phyloP scores from a whole-genome alignment of 2,113 vertebrate genomes.

The Pitta sordida region DNA sequence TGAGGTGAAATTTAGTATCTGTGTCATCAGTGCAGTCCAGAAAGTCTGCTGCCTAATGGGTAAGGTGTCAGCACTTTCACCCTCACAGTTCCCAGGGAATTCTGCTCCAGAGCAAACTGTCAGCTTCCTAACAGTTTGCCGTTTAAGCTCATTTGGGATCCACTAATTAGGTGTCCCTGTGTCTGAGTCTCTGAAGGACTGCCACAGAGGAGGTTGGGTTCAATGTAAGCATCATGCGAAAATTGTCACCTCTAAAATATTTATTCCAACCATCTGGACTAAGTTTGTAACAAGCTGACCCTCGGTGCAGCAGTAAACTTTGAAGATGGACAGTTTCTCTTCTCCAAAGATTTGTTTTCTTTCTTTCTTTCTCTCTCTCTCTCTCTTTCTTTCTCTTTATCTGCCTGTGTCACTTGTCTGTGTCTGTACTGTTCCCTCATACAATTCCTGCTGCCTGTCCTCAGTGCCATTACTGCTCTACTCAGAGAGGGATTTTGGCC shows the following conservation, averaged over 20 bases:
- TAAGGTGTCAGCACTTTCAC: neutral
- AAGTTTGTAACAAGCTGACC: neutral
- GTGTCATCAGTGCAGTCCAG: neutral
- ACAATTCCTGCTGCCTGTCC: neutral
- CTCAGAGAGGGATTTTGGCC: neutral
- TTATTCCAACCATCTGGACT: neutral
- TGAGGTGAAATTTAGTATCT: neutral
- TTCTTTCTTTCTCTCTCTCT: neutral
- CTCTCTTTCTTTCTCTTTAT: neutral
- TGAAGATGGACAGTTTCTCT: neutral
- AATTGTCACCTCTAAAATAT: neutral
- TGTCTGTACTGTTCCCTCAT: accelerated
- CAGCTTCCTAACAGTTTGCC: neutral
- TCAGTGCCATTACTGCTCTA: neutral
- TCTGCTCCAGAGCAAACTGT: neutral
- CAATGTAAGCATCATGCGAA: neutral
- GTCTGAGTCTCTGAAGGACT: neutral
- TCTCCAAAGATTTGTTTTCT: neutral
- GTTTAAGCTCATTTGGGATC: neutral
- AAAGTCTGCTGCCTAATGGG: neutral
- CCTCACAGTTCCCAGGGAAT: neutral
- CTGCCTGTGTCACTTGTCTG: neutral
- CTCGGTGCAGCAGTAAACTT: neutral
- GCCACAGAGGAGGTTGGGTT: neutral
- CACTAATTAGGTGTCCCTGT: neutral